These are phyloP conservation scores for Ooceraea biroi DNA, from an alignment of 1,140 invertebrate genomes.

Conservation along the genomic window DNA sequence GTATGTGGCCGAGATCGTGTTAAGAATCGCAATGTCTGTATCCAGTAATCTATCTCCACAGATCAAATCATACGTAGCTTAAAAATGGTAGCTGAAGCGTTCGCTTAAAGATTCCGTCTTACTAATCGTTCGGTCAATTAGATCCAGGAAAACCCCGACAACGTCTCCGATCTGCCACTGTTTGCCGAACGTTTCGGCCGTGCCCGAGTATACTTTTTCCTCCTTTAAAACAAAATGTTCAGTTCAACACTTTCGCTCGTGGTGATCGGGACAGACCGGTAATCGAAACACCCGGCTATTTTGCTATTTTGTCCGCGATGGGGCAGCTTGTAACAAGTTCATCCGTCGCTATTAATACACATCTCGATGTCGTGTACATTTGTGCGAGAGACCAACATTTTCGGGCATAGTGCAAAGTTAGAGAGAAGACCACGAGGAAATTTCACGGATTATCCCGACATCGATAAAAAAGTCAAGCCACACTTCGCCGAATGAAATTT, in stretches of 20 bases:
- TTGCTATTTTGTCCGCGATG: background rate
- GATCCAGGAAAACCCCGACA: constrained; percentile 97
- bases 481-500: constrained; percentile 73
- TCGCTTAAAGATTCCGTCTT: constrained; percentile 88
- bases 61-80: constrained; percentile 76
- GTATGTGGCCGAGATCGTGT: background rate
- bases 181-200: constrained; percentile 96
- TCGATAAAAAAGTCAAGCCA: constrained; percentile 69
- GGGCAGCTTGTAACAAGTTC: constrained; percentile 12
- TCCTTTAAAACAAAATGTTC: constrained; percentile 90
- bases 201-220: constrained; percentile 96
- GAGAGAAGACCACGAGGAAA: constrained; percentile 13
- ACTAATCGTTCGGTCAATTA: constrained; percentile 98
- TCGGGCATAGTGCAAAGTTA: constrained; percentile 7
- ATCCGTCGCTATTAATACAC: constrained; percentile 11
- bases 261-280: constrained; percentile 27
- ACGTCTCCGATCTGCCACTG: constrained; percentile 97
- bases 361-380: constrained; percentile 7
- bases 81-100: constrained; percentile 83
- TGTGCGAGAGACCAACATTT: constrained; percentile 14
- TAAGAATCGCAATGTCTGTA: constrained; percentile 63
- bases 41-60: constrained; percentile 80
- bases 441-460: constrained; percentile 33
- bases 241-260: constrained; percentile 65
- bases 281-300: background rate